Conservation (phyloP, 2,113 vertebrate genomes). For the Condylura cristata region DNA sequence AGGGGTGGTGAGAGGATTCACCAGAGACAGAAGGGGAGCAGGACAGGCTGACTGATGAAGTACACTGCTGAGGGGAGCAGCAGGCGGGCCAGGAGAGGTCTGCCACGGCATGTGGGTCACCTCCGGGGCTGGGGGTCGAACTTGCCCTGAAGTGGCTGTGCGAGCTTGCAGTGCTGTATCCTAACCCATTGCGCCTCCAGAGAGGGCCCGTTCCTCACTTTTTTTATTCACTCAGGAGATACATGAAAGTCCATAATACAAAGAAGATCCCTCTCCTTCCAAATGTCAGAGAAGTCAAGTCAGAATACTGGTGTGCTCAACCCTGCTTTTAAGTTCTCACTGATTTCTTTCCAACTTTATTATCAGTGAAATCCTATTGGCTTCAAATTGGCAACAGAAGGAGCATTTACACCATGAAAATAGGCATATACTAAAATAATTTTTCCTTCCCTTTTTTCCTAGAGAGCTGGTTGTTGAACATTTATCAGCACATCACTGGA, state of each 20-base stretch:
- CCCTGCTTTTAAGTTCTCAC: background rate
- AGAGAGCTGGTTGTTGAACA: conserved; percentile 25
- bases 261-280: background rate
- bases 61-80: no score
- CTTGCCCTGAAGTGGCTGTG: no score
- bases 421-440: background rate
- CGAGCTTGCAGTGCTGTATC: no score
- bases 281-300: background rate
- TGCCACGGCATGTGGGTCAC: no score
- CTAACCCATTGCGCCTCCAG: no score
- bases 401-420: background rate
- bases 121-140: no score
- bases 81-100: no score
- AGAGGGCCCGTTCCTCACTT: background rate
- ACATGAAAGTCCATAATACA: background rate
- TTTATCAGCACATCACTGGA: background rate
- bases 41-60: no score
- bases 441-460: background rate
- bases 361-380: background rate
- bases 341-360: background rate
- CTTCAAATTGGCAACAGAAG: background rate
- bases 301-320: background rate
- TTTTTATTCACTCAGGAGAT: background rate
- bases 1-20: no score
- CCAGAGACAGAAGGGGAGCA: no score